phyloP scores from a whole-genome alignment of 2,888 invertebrate species.

The Ormia ochracea region DNA sequence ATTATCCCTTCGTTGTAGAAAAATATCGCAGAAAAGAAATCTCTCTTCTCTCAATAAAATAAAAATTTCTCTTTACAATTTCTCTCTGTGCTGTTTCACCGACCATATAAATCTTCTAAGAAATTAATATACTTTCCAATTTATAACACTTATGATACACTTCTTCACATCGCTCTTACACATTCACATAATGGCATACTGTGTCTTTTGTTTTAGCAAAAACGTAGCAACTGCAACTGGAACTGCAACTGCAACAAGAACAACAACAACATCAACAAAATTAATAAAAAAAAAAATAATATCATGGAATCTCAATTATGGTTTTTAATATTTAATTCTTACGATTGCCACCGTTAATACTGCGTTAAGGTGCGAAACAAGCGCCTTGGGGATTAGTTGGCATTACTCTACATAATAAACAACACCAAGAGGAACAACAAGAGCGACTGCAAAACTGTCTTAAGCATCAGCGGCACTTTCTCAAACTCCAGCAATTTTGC shows the following conservation, averaged over 20 bases:
- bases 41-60: background rate
- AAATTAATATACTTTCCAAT: slow-evolving; percentile 43
- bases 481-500: background rate
- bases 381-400: slow-evolving; percentile 67
- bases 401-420: slow-evolving; percentile 57
- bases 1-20: too few relatives aligned
- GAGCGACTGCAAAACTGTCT: background rate
- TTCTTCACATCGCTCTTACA: background rate
- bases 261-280: slow-evolving; percentile 4
- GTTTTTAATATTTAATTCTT: slow-evolving; percentile 66
- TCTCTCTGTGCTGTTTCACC: slow-evolving; percentile 19
- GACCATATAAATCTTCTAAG: slow-evolving; percentile 42
- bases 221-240: slow-evolving; percentile 1
- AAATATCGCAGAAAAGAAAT: too few relatives aligned
- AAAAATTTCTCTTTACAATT: background rate
- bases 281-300: slow-evolving; percentile 21
- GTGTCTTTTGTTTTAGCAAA: background rate
- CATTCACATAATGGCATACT: background rate
- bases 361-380: slow-evolving; percentile 70
- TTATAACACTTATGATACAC: slow-evolving; percentile 33
- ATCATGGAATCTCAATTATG: slow-evolving; percentile 63
- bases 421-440: slow-evolving; percentile 23
- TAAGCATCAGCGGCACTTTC: background rate
- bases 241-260: slow-evolving; percentile 4
- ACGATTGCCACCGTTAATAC: slow-evolving; percentile 65